These are phyloP conservation scores for Cricetomys ansorgei DNA, from an alignment of 2,113 vertebrate genomes.

Conservation along the genomic window DNA sequence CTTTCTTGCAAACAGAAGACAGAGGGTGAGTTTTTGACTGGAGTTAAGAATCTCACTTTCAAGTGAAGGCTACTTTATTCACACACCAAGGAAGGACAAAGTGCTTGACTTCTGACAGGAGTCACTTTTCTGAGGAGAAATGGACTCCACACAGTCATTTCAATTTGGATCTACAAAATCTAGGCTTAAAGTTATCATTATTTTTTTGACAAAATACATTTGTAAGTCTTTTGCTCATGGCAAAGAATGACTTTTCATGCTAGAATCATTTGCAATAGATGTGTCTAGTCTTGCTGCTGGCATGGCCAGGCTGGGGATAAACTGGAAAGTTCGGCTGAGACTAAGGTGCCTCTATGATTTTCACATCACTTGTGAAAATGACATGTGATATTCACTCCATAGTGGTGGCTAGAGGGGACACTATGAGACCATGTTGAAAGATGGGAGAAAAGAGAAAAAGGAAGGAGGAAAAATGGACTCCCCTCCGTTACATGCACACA, in stretches of 20 bases:
- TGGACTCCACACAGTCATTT: not conserved
- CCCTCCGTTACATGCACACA: not conserved
- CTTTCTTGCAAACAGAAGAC: not conserved
- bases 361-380: not conserved
- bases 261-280: not conserved
- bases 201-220: not conserved
- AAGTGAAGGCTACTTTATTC: conserved; percentile 44
- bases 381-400: not conserved
- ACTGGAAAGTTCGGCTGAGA: not conserved
- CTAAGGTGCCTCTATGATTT: not conserved
- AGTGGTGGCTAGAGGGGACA: not conserved
- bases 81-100: not conserved
- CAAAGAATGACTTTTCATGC: not conserved
- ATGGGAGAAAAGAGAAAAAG: not conserved
- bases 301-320: not conserved
- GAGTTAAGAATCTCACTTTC: conserved; percentile 33
- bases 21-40: not conserved
- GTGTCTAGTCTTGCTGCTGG: not conserved
- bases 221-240: not conserved
- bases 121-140: conserved; percentile 22
- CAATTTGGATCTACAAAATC: conserved; percentile 2
- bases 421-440: not conserved
- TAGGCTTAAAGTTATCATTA: not conserved
- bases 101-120: conserved; percentile 6
- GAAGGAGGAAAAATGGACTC: too few relatives aligned